Evolutionary conservation across 1,140 invertebrate genomes (phyloP).

Genomic region (Drosophila ohnishii): DNA sequence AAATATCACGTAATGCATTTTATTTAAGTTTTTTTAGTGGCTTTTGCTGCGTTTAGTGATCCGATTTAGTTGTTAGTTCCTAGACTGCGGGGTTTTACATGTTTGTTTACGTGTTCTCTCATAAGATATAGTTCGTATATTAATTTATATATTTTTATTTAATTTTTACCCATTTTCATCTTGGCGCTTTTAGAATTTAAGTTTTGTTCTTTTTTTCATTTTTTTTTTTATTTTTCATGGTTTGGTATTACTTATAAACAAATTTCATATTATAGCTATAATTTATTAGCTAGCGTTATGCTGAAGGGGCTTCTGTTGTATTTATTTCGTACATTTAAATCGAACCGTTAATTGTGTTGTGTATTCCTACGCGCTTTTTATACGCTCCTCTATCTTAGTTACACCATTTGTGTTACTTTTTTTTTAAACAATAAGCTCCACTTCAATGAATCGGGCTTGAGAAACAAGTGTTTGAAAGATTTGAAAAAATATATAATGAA

Average conservation of each 20-base stretch:
- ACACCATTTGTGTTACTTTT: slow-evolving; percentile 35
- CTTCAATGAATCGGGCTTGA: slow-evolving; percentile 20
- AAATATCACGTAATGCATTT: slow-evolving; percentile 80
- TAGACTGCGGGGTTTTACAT: slow-evolving; percentile 55
- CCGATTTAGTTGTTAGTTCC: slow-evolving; percentile 41
- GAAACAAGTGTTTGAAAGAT: slow-evolving; percentile 43
- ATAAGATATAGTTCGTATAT: slow-evolving; percentile 39
- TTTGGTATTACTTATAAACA: slow-evolving; percentile 81
- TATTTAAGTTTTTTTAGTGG: slow-evolving; percentile 65
- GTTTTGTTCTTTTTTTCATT: slow-evolving; percentile 5
- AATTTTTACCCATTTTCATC: slow-evolving; percentile 48
- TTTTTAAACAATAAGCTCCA: slow-evolving; percentile 23
- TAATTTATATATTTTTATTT: slow-evolving; percentile 40
- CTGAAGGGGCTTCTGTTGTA: slow-evolving; percentile 44
- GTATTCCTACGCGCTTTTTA: not conserved
- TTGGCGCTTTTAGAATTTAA: slow-evolving; percentile 63
- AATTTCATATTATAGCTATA: slow-evolving; percentile 80
- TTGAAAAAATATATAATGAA: slow-evolving; percentile 68
- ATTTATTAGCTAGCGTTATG: slow-evolving; percentile 77
- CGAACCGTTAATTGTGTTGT: slow-evolving; percentile 36
- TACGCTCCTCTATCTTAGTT: slow-evolving; percentile 55
- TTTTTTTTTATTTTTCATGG: slow-evolving; percentile 51
- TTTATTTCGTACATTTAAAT: slow-evolving; percentile 26
- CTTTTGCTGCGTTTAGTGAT: slow-evolving; percentile 49
- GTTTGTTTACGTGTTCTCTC: slow-evolving; percentile 47